These are phyloP conservation scores for Lipotes vexillifer DNA, from an alignment of 2,113 vertebrate species.

Conservation along the genomic window DNA sequence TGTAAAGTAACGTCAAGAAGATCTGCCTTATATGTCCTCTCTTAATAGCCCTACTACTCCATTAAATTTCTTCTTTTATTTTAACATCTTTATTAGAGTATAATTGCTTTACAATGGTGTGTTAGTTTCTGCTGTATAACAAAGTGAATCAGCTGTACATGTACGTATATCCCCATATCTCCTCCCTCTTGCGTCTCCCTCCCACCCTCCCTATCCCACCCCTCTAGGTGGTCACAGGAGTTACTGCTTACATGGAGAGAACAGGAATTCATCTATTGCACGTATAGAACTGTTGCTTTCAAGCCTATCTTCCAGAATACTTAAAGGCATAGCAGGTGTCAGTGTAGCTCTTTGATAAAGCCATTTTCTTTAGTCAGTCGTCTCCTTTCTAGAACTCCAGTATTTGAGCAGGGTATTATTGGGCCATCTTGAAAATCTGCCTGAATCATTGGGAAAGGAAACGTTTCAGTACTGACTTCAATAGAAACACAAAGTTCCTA, in stretches of 20 bases:
- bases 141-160: too few species aligned
- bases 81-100: too few species aligned
- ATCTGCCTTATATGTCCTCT: conserved; percentile 51
- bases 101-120: too few species aligned
- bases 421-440: conserved; percentile 27
- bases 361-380: conserved; percentile 5
- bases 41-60: conserved; percentile 33
- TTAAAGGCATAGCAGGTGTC: conserved; percentile 42
- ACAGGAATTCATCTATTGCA: conserved; percentile 1
- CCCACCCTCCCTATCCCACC: too few species aligned
- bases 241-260: background rate
- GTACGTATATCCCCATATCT: too few species aligned
- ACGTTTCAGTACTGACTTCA: conserved; percentile 26
- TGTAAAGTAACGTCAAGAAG: conserved; percentile 55
- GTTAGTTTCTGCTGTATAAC: too few species aligned
- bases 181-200: too few species aligned
- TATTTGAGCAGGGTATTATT: conserved; percentile 33
- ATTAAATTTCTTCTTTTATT: background rate
- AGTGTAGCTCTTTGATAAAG: conserved; percentile 34
- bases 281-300: conserved; percentile 36
- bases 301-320: conserved; percentile 41
- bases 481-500: conserved; percentile 34
- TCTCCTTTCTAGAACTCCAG: background rate
- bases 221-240: background rate
- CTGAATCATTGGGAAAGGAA: conserved; percentile 57